These are phyloP conservation scores for Galaxias olidus DNA, from an alignment of 2,797 vertebrate genomes.

Conservation along the genomic window DNA sequence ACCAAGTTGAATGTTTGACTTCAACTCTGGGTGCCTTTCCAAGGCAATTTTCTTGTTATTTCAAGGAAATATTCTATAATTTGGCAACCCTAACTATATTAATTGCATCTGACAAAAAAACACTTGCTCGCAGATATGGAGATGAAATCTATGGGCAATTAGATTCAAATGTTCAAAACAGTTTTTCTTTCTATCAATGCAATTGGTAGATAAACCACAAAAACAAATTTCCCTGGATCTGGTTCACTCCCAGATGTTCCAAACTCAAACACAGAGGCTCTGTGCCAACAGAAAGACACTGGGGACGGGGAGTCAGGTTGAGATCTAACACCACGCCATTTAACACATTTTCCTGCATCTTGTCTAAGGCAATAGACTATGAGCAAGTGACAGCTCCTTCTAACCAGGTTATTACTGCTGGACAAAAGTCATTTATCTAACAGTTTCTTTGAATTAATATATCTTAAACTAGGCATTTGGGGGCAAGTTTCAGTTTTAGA, in stretches of 20 bases:
- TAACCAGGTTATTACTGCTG: neutral
- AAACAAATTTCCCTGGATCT: constrained; percentile 37
- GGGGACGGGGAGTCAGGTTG: neutral
- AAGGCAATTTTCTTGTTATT: no score
- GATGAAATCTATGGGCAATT: constrained; percentile 15
- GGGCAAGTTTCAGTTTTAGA: no score
- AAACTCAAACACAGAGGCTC: constrained; percentile 20
- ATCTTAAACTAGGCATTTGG: neutral
- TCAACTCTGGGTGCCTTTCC: no score
- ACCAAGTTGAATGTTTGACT: no score
- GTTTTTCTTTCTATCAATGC: constrained; percentile 42
- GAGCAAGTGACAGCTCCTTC: neutral
- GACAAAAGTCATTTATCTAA: neutral
- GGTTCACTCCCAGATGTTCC: constrained; percentile 39
- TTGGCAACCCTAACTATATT: neutral
- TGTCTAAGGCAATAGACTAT: neutral
- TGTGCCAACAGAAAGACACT: constrained; percentile 24
- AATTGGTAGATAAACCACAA: constrained; percentile 30
- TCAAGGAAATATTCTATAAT: no score
- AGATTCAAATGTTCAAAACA: constrained; percentile 35
- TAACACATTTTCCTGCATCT: constrained; percentile 3
- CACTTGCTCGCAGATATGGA: neutral
- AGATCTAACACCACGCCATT: neutral
- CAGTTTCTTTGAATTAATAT: neutral
- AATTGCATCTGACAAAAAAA: constrained; percentile 1